phyloP scores from a whole-genome alignment of 2,113 vertebrate species.

The Glaucomys volans region DNA sequence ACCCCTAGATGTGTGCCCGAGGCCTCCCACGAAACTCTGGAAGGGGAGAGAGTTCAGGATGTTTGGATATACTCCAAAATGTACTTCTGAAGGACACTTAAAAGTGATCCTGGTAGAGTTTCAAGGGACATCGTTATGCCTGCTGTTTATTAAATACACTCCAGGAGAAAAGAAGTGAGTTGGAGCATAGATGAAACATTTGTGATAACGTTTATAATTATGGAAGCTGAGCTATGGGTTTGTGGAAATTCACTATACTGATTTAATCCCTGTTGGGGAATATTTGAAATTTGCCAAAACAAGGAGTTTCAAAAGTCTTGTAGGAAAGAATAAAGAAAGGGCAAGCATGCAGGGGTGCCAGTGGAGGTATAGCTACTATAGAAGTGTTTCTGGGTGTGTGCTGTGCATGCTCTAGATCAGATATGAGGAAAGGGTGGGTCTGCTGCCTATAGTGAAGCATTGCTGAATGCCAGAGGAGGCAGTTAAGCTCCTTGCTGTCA shows the following conservation, averaged over 20 bases:
- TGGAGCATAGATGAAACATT: not conserved
- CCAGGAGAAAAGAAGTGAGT: not conserved
- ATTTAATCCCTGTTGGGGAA: not conserved
- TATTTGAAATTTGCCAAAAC: constrained; percentile 8
- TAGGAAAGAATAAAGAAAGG: not conserved
- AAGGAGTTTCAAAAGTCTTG: not conserved
- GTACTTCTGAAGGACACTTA: not conserved
- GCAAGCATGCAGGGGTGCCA: not conserved
- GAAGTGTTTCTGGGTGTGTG: not conserved
- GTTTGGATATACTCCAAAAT: not conserved
- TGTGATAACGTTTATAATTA: not conserved
- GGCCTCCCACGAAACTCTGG: not conserved
- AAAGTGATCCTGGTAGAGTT: not conserved
- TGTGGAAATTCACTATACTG: not conserved
- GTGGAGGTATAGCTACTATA: not conserved
- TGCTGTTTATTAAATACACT: not conserved
- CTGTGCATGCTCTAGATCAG: not conserved
- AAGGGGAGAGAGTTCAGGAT: not conserved
- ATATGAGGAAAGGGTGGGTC: not conserved
- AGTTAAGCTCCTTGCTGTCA: not conserved
- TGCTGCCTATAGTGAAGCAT: not conserved
- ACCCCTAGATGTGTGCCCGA: not conserved
- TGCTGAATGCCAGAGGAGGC: not conserved
- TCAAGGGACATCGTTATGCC: not conserved
- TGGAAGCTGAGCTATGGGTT: not conserved